Evolutionary conservation across 2,888 invertebrate genomes (phyloP).

Genomic region (Tiliacea citrago): DNA sequence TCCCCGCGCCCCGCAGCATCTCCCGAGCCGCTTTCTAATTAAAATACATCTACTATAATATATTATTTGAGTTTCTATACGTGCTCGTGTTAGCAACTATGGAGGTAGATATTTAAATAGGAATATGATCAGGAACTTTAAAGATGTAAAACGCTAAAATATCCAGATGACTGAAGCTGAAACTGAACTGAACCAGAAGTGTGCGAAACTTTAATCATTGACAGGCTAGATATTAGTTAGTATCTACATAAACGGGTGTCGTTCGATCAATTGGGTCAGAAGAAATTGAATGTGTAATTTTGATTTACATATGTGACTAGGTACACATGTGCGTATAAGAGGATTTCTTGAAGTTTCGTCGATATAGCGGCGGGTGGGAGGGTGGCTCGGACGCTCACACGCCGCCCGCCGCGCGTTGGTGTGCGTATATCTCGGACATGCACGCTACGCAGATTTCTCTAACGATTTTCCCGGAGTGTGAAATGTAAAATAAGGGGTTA

Average conservation of each 20-base stretch:
- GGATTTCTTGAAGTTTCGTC: constrained; percentile 90
- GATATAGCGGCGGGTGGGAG: constrained; percentile 82
- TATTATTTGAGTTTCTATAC: constrained; percentile 64
- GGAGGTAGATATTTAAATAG: background rate
- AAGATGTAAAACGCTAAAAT: background rate
- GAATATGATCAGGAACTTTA: background rate
- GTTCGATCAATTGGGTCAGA: constrained; percentile 69
- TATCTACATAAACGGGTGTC: constrained; percentile 14
- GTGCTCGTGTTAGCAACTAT: constrained; percentile 8
- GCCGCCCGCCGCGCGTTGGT: constrained; percentile 71
- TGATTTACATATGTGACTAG: constrained; percentile 84
- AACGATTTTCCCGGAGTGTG: constrained; percentile 91
- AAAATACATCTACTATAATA: constrained; percentile 72
- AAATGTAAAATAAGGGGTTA: constrained; percentile 91
- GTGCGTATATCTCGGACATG: constrained; percentile 89
- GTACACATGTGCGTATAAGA: constrained; percentile 84
- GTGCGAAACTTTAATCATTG: constrained; percentile 5
- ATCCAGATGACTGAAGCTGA: background rate
- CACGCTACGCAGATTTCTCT: constrained; percentile 91
- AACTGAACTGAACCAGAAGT: constrained; percentile 2
- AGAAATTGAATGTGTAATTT: constrained; percentile 80
- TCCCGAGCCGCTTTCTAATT: constrained; percentile 77
- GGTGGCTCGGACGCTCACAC: constrained; percentile 80
- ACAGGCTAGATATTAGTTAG: constrained; percentile 1
- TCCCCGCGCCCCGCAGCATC: constrained; percentile 61